These are phyloP conservation scores for Microcebus murinus DNA, from an alignment of 2,113 vertebrate genomes.

Conservation along the genomic window DNA sequence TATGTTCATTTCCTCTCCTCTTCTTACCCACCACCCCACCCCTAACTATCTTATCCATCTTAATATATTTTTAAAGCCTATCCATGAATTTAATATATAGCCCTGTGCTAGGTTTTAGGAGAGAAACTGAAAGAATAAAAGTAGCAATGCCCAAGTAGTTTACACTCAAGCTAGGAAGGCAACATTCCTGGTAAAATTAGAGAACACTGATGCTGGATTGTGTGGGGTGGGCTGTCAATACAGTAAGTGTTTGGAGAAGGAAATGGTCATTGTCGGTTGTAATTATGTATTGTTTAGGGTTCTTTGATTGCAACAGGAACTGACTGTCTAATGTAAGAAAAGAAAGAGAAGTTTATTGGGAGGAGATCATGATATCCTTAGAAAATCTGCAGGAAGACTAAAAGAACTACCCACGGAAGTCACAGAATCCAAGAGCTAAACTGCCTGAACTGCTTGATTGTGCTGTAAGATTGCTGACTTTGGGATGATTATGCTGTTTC, in stretches of 20 bases:
- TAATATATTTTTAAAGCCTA: background rate
- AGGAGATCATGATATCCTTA: background rate
- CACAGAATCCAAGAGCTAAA: background rate
- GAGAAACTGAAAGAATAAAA: background rate
- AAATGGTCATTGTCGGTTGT: background rate
- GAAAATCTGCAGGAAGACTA: background rate
- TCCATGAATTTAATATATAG: background rate
- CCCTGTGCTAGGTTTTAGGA: background rate
- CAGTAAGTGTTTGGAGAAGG: background rate
- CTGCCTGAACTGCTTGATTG: background rate
- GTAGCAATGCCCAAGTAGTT: conserved; percentile 35
- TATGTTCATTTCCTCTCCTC: background rate
- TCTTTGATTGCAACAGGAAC: conserved; percentile 30
- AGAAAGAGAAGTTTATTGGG: background rate
- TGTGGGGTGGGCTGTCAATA: background rate
- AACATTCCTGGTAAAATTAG: background rate
- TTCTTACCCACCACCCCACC: background rate
- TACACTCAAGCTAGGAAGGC: background rate
- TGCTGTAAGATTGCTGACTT: background rate
- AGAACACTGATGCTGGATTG: background rate
- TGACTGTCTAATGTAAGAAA: background rate
- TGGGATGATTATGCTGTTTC: background rate
- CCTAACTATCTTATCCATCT: background rate
- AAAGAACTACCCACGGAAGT: background rate
- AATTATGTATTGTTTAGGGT: background rate